A percentile compares a stretch with the other conserved stretches of the same genome.
These are phyloP conservation scores for Troides aeacus DNA, from an alignment of 2,888 invertebrate species.

Conservation along the genomic window DNA sequence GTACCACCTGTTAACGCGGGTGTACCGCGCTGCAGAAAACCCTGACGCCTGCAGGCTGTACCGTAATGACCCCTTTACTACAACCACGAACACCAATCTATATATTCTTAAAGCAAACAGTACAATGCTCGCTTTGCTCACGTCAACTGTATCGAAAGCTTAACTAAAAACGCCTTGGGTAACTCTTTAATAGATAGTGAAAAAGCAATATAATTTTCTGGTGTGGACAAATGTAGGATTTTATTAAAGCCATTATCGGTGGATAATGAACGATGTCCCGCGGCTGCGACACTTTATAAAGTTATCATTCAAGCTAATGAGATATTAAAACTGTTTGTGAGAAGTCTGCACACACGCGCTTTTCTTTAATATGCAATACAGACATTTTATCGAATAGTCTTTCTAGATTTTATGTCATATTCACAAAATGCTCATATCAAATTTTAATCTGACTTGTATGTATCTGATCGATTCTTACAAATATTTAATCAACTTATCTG, in stretches of 20 bases:
- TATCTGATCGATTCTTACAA: not conserved
- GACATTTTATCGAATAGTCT: slow-evolving; percentile 9
- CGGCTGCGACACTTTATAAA: slow-evolving; percentile 71
- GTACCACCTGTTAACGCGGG: slow-evolving; percentile 42
- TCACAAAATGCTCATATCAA: not conserved
- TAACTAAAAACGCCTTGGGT: slow-evolving; percentile 41
- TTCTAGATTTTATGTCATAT: not conserved
- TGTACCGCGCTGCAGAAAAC: slow-evolving; percentile 37
- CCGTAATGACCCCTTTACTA: slow-evolving; percentile 48
- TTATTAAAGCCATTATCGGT: slow-evolving; percentile 64
- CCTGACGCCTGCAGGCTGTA: slow-evolving; percentile 49
- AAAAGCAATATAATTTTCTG: slow-evolving; percentile 24
- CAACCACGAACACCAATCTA: slow-evolving; percentile 14
- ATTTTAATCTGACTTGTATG: not conserved
- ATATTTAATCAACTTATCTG: too few relatives aligned
- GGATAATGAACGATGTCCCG: slow-evolving; percentile 70
- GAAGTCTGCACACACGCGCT: slow-evolving; percentile 45
- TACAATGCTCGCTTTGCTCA: slow-evolving; percentile 39
- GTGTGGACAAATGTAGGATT: slow-evolving; percentile 54
- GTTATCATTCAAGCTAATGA: slow-evolving; percentile 73
- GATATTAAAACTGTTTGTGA: slow-evolving; percentile 66
- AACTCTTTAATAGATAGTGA: not conserved
- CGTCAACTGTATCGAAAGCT: not conserved
- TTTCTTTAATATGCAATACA: slow-evolving; percentile 32
- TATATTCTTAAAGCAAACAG: slow-evolving; percentile 3